Base-by-base conservation (phyloP, 2,888 invertebrate genomes). In the Monoplex corrugatus region DNA sequence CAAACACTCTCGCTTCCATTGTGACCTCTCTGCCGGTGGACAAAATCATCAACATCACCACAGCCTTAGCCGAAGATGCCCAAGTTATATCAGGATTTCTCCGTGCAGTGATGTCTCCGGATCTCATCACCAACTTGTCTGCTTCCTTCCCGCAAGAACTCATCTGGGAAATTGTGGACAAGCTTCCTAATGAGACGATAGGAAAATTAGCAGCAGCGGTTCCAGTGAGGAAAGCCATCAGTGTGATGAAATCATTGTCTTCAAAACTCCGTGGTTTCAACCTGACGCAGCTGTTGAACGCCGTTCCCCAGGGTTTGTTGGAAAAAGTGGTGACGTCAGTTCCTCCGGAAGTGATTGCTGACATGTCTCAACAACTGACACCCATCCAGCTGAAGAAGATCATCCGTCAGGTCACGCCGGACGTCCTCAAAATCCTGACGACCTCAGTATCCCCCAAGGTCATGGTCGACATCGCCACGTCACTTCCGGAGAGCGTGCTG, bases 341-440 rank as follows among this genome's bases (percentile, higher is more conserved):
- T 0, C 87, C 87, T 0, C 57, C 87, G 6, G 40, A 63, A 5
- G 80, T 63, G 8, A 32, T 80, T 8, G 63, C 80, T 10, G 32
- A 78, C 63, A n/a, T 82, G 19, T 87, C 87, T 6, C 19, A n/a
- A 28, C 45, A 50, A 16, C 57, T 82, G 6, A 57, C 82, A 23
- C 8, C 50, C 28, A 28, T 32, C n/a, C 87, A 87, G 50, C 63
- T 87, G 82, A 87, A 32, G 63, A 87, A 87, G 32, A 19, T 87
- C 1, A 23, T 87, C 2, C 80, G 80, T 32, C 57, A n/a, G 0
- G 38, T 82, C 40, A 80, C 87, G 1, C 87, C 87, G 6, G 40
- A 50, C 0, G 23, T 80, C 8, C n/a, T 87, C 10, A 80, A 32
- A 28, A 32, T 50, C 8, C 38, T 82, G 32, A 38, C 23, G 16